phyloP scores from a whole-genome alignment of 2,888 invertebrate genomes.

The Conchocele bisecta region DNA sequence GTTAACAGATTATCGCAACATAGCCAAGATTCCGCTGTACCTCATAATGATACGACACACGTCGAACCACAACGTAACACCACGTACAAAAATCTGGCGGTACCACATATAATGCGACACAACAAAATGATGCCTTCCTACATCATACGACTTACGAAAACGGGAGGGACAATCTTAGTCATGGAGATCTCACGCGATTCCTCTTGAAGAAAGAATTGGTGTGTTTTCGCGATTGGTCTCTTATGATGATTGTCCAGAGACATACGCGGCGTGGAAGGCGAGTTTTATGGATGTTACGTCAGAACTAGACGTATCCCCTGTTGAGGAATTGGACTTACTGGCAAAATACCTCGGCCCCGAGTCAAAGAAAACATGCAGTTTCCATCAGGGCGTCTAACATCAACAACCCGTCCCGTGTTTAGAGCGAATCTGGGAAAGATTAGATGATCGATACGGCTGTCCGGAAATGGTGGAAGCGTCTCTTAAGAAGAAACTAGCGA shows the following conservation, averaged over 20 bases:
- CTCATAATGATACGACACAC: too few species aligned
- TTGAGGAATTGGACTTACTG: background rate
- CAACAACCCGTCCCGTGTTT: background rate
- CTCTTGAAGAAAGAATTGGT: background rate
- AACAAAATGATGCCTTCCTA: too few species aligned
- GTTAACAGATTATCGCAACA: too few species aligned
- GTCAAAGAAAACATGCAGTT: conserved; percentile 5
- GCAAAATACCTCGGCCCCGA: background rate
- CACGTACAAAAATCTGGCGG: too few species aligned
- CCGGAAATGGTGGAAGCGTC: background rate
- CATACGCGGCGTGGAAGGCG: background rate
- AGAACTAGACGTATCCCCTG: background rate
- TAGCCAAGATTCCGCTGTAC: too few species aligned
- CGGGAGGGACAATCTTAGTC: too few species aligned
- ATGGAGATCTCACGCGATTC: too few species aligned
- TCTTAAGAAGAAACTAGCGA: background rate
- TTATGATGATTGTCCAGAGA: background rate
- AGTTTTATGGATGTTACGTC: conserved; percentile 8
- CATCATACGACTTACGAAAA: too few species aligned
- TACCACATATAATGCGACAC: too few species aligned
- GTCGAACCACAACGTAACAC: too few species aligned
- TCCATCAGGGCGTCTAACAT: background rate
- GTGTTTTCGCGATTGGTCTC: background rate
- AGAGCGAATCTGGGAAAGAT: background rate
- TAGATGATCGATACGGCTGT: background rate